These are phyloP conservation scores for Echiichthys vipera DNA, from an alignment of 2,797 vertebrate genomes.

Conservation along the genomic window DNA sequence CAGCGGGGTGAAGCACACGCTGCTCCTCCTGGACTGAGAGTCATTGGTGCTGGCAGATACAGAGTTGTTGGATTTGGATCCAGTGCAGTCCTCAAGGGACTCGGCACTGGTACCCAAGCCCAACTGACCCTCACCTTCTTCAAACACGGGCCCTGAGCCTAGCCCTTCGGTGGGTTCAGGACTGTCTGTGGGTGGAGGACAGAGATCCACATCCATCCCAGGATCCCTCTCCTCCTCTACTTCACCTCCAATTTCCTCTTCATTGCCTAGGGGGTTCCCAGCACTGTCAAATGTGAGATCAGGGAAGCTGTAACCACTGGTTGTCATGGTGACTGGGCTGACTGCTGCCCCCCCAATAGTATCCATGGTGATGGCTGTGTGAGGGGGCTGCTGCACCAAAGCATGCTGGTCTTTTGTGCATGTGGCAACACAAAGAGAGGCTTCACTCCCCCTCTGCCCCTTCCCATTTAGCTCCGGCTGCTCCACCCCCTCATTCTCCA, in stretches of 20 bases:
- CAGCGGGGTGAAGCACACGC: conserved; percentile 68
- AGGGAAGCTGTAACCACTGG: conserved; percentile 68
- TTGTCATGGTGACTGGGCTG: conserved; percentile 69
- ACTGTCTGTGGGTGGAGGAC: conserved; percentile 1
- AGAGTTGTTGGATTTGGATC: conserved; percentile 44
- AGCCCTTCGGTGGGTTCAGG: conserved; percentile 20
- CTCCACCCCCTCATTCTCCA: conserved; percentile 11
- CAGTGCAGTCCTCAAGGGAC: conserved; percentile 68
- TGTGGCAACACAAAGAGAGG: conserved; percentile 73
- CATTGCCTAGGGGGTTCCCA: conserved; percentile 52
- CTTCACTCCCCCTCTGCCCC: conserved; percentile 40
- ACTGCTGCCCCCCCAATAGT: conserved; percentile 51
- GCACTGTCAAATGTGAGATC: conserved; percentile 73
- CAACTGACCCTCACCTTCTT: conserved; percentile 41
- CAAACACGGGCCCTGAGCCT: conserved; percentile 44
- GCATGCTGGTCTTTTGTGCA: conserved; percentile 83
- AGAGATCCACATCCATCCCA: conserved; percentile 3
- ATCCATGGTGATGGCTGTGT: conserved; percentile 58
- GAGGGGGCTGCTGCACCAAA: conserved; percentile 67
- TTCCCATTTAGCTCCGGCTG: conserved; percentile 29
- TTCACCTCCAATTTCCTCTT: conserved; percentile 29
- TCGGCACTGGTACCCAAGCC: conserved; percentile 59
- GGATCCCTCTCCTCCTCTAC: conserved; percentile 22
- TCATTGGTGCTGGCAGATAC: neutral
- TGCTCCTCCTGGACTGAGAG: conserved; percentile 66